Percentiles rank a stretch among this genome's conserved stretches.
phyloP scores from a whole-genome alignment of 1,140 invertebrate genomes.

The Ceratina japonica region DNA sequence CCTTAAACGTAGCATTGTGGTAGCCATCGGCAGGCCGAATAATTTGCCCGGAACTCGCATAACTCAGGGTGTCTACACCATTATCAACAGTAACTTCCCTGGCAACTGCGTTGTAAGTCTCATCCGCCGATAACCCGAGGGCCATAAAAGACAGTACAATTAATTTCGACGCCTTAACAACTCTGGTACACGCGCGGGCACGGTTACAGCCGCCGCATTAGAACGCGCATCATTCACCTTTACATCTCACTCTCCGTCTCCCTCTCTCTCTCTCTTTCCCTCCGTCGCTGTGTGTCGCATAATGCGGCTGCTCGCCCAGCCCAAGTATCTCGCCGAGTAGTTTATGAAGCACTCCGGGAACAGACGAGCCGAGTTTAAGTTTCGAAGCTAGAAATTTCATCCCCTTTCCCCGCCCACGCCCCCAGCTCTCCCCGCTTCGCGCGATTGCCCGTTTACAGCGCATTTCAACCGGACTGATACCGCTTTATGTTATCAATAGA shows the following conservation, averaged over 20 bases:
- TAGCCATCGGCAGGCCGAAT: background rate
- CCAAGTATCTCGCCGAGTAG: background rate
- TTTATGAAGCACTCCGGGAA: conserved; percentile 17
- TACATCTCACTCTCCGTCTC: background rate
- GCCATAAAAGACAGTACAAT: conserved; percentile 9
- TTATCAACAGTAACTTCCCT: background rate
- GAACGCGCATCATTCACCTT: conserved; percentile 30
- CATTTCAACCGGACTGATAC: background rate
- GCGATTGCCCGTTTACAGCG: background rate
- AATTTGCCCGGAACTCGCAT: background rate
- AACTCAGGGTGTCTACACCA: background rate
- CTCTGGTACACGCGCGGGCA: background rate
- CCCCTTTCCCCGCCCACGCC: no score
- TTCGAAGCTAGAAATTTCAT: conserved; percentile 12
- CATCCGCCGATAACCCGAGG: background rate
- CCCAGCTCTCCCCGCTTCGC: background rate
- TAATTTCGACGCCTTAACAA: conserved; percentile 36
- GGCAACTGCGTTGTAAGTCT: background rate
- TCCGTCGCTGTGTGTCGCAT: background rate
- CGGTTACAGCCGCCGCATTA: conserved; percentile 7
- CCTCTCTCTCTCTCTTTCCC: background rate
- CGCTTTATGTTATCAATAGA: no score
- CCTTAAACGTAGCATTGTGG: no score
- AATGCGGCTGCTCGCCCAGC: conserved; percentile 14
- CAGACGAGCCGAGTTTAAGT: conserved; percentile 1